Base-by-base conservation (phyloP, 2,797 vertebrate genomes). In the Picus viridis region DNA sequence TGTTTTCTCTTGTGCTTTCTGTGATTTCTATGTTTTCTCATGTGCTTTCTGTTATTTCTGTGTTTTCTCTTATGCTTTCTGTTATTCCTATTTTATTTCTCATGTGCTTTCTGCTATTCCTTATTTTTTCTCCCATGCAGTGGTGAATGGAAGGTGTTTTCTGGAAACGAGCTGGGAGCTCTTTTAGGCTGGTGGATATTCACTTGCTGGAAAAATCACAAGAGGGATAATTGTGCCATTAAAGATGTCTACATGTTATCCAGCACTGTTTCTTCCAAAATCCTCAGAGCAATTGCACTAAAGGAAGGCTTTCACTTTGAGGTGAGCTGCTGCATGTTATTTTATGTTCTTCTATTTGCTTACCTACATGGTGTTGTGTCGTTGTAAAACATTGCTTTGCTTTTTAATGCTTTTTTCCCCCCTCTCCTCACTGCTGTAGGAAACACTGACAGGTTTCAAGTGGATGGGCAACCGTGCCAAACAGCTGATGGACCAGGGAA, bases 251-350 rank as follows among this genome's bases (percentile, higher is more conserved):
- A 99, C 96, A 99, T 99, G 99, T 93, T 99, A 91, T 97, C 99
- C 26, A 99, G 99, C 98, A 99, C 99, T 0, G 99, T 99, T 72
- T 99, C 99, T 47, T 99, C 99, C 78, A 99, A 99, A 98, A 99
- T 99, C 89, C 97, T 99, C 77, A 97, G 98, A 20, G 99, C 99
- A 88, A 98, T 99, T 22, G 99, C 99, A 45, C 97, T 99, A 26
- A 99, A 99, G 96, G 99, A 99, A 88, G 99, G 99, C 36, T 99
- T 99, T 94, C 99, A 99, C 95, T 99, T 99, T 79, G 99, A 99
- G 98, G 99, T 99, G 97, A 93, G 70, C 19, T 22, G 3, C 58
- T 76, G 13, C 4, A 5, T 7, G 6, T 29, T 64, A n/a, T 26
- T 45, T 29, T 11, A 3, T 36, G 9, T 43, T 57, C 63, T 51